Percentiles rank a stretch among this genome's conserved stretches.
phyloP scores from a whole-genome alignment of 2,888 invertebrate species.

The Scelioninae gen. 2 region DNA sequence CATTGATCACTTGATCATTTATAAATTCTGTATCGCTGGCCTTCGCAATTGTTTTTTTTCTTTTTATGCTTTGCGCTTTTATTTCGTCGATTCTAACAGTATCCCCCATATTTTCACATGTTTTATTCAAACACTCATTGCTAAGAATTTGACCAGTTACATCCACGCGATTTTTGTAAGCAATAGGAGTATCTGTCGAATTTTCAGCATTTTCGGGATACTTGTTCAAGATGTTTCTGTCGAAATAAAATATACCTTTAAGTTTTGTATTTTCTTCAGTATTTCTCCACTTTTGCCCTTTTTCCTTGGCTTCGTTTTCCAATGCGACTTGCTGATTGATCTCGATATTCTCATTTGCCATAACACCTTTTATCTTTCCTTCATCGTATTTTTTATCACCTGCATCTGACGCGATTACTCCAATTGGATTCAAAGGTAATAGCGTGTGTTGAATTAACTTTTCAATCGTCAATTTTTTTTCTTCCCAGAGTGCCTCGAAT shows the following conservation, averaged over 20 bases:
- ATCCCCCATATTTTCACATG: slow-evolving; percentile 7
- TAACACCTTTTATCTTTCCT: slow-evolving; percentile 38
- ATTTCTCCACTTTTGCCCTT: slow-evolving; percentile 5
- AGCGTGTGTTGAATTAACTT: slow-evolving; percentile 50
- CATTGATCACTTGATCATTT: neutral
- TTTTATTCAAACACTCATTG: slow-evolving; percentile 29
- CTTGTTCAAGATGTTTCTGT: slow-evolving; percentile 64
- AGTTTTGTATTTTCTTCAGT: slow-evolving; percentile 20
- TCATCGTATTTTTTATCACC: slow-evolving; percentile 24
- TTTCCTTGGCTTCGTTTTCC: slow-evolving; percentile 22
- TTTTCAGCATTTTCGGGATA: slow-evolving; percentile 61
- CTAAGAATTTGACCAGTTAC: slow-evolving; percentile 12
- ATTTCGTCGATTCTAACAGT: neutral
- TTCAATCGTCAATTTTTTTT: slow-evolving; percentile 47
- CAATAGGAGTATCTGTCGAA: slow-evolving; percentile 7
- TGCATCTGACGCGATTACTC: slow-evolving; percentile 38
- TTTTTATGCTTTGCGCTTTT: neutral
- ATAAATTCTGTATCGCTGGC: neutral
- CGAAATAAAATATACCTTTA: slow-evolving; percentile 66
- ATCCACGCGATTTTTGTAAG: slow-evolving; percentile 18
- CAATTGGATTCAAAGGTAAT: slow-evolving; percentile 48
- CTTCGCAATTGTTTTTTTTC: slow-evolving; percentile 4
- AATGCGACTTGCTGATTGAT: slow-evolving; percentile 44
- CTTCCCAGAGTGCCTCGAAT: slow-evolving; percentile 38
- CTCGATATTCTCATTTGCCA: slow-evolving; percentile 48